phyloP scores from a whole-genome alignment of 2,888 invertebrate genomes.

The Erannis defoliaria region DNA sequence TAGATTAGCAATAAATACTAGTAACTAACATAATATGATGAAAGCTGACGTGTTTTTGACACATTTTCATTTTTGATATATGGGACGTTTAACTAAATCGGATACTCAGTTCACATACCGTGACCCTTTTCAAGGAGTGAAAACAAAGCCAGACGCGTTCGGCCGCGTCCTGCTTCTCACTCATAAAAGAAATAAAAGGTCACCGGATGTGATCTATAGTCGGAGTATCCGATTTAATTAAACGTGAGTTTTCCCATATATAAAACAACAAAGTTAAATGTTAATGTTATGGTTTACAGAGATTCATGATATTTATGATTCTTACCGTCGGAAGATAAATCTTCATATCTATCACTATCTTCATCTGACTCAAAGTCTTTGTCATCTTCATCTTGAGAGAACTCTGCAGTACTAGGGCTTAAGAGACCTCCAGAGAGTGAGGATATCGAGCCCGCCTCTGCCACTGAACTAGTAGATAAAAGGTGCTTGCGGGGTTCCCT shows the following conservation, averaged over 20 bases:
- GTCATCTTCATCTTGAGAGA: slow-evolving; percentile 94
- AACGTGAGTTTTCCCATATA: no score
- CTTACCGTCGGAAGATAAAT: slow-evolving; percentile 92
- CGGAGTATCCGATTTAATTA: no score
- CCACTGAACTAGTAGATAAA: slow-evolving; percentile 93
- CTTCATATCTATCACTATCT: slow-evolving; percentile 95
- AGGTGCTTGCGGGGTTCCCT: slow-evolving; percentile 95
- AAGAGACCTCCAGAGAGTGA: slow-evolving; percentile 94
- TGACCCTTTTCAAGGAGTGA: no score
- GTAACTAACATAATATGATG: neutral
- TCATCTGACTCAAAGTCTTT: slow-evolving; percentile 91
- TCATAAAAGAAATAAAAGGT: no score
- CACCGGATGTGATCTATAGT: no score
- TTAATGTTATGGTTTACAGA: neutral
- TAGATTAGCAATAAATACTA: slow-evolving; percentile 10
- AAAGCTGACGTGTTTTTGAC: no score
- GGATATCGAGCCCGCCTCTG: slow-evolving; percentile 94
- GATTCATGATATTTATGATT: neutral
- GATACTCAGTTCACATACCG: no score
- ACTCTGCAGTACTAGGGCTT: slow-evolving; percentile 92
- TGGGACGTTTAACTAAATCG: no score
- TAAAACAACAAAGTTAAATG: no score
- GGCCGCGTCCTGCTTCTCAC: no score
- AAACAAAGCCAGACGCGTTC: no score
- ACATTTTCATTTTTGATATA: no score